Conservation (phyloP, 2,888 invertebrate genomes). For the Athalia circularis region DNA sequence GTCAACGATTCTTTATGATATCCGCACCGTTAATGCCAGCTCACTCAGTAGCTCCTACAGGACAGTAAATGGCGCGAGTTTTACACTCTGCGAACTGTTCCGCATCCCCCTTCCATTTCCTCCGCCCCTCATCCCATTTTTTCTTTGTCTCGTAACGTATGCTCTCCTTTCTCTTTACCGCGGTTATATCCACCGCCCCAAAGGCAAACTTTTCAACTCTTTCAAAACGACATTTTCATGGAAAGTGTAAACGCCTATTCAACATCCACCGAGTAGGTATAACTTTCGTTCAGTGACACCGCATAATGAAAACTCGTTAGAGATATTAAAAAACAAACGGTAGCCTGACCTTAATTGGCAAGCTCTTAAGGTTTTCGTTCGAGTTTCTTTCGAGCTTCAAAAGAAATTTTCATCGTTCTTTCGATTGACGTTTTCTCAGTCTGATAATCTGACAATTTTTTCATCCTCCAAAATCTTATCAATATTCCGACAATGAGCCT, state of each 20-base stretch:
- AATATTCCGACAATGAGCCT: no score
- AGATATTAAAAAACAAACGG: no score
- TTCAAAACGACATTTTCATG: slow-evolving; percentile 5
- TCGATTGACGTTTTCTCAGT: no score
- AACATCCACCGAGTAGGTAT: not conserved
- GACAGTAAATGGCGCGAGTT: slow-evolving; percentile 20
- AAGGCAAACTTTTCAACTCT: not conserved
- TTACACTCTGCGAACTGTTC: slow-evolving; percentile 18
- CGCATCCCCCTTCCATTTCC: slow-evolving; percentile 1
- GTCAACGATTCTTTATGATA: slow-evolving; percentile 13
- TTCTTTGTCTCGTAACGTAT: slow-evolving; percentile 14
- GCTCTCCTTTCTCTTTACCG: slow-evolving; percentile 40
- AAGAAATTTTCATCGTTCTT: no score
- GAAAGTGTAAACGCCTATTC: slow-evolving; percentile 5
- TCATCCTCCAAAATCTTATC: no score
- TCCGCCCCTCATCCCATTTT: not conserved
- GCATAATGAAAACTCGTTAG: no score
- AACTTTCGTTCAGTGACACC: no score
- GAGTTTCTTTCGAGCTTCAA: no score
- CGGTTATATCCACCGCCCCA: slow-evolving; percentile 24
- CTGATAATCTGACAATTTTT: no score
- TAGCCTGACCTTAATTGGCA: no score
- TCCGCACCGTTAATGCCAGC: slow-evolving; percentile 9
- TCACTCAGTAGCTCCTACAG: not conserved
- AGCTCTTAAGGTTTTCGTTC: no score